Percentiles rank a stretch among this genome's conserved stretches.
These are phyloP conservation scores for Clarias pachynema DNA, from an alignment of 2,797 vertebrate genomes.

Conservation along the genomic window DNA sequence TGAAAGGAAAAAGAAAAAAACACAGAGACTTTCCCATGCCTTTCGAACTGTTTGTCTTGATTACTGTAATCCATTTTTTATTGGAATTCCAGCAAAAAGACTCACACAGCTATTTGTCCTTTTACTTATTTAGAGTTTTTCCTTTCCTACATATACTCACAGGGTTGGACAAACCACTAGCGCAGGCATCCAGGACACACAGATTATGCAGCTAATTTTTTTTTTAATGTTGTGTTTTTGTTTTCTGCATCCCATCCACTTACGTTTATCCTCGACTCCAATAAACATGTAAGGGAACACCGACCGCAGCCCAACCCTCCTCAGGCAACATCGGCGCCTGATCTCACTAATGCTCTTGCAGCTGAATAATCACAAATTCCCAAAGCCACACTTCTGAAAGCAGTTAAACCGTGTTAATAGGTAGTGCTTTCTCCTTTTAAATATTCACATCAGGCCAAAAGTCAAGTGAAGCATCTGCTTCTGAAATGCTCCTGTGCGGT, in stretches of 20 bases:
- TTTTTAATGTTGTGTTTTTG: background rate
- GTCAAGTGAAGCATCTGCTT: no score
- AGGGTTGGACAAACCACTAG: background rate
- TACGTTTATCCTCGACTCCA: background rate
- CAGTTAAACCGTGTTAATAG: no score
- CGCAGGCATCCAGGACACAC: background rate
- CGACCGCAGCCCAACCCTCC: background rate
- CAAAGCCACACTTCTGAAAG: background rate
- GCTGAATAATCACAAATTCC: background rate
- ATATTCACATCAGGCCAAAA: no score
- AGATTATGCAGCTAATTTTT: background rate
- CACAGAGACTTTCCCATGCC: background rate
- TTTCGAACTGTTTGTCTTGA: background rate
- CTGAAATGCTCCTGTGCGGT: no score
- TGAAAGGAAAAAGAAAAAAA: no score
- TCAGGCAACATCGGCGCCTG: background rate
- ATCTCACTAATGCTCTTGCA: background rate
- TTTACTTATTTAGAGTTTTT: background rate
- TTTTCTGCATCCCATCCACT: background rate
- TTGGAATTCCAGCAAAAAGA: background rate
- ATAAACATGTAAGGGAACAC: background rate
- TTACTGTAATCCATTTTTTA: slow-evolving; percentile 5
- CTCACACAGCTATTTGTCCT: background rate
- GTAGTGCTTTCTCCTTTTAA: no score
- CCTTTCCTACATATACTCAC: background rate